Conservation (phyloP, 2,113 vertebrate genomes). For the Otolemur garnettii region DNA sequence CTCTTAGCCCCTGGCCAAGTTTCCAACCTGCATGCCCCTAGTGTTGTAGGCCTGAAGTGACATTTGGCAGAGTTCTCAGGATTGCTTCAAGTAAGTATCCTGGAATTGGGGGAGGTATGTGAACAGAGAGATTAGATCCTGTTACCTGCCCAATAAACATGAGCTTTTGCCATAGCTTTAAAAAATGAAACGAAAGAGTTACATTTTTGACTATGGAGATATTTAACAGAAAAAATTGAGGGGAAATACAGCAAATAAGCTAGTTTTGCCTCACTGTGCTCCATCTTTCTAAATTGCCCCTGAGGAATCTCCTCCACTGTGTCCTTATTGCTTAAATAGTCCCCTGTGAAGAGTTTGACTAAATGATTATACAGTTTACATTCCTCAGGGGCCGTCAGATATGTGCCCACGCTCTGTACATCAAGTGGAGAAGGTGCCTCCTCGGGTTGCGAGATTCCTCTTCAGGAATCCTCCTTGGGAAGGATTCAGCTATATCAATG, state of each 20-base stretch:
- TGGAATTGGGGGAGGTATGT: not conserved
- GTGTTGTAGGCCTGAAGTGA: not conserved
- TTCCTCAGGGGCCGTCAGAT: not conserved
- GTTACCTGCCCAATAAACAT: not conserved
- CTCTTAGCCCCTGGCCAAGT: not conserved
- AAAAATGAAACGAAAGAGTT: not conserved
- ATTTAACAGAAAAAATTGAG: not conserved
- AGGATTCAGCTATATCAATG: not conserved
- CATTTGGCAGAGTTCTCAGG: not conserved
- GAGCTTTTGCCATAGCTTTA: not conserved
- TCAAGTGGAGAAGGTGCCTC: not conserved
- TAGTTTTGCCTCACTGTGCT: not conserved
- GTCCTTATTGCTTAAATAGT: not conserved
- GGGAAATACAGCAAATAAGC: not conserved
- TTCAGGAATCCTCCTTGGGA: not conserved
- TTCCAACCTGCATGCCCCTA: fast-evolving
- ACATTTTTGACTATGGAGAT: not conserved
- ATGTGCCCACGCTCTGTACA: not conserved
- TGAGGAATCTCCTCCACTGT: not conserved
- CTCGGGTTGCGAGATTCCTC: not conserved
- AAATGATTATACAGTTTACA: not conserved
- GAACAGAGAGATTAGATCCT: not conserved
- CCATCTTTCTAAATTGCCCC: not conserved
- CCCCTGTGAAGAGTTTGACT: not conserved
- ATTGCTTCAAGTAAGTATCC: not conserved